phyloP scores from a whole-genome alignment of 2,888 invertebrate genomes.

The Acrocera orbiculus region DNA sequence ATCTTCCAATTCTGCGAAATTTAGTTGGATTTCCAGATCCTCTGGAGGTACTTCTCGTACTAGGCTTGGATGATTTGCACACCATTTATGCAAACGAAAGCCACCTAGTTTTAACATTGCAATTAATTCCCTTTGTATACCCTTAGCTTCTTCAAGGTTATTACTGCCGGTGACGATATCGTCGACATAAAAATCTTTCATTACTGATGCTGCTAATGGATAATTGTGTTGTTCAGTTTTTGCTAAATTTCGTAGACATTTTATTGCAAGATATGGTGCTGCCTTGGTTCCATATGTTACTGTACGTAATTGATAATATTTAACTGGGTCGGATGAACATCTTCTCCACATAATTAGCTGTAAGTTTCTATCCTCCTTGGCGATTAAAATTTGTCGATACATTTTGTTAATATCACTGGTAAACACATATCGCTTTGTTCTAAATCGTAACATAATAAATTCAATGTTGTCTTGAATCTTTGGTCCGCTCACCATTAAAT shows the following conservation, averaged over 20 bases:
- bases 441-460: no score
- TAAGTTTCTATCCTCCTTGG: no score
- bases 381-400: no score
- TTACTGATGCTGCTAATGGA: not conserved
- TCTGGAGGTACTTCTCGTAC: not conserved
- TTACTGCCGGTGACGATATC: not conserved
- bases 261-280: not conserved
- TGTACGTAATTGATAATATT: slow-evolving; percentile 21
- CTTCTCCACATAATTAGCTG: no score
- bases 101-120: not conserved
- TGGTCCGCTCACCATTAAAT: not conserved
- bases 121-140: not conserved
- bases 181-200: not conserved
- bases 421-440: slow-evolving; percentile 1
- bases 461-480: no score
- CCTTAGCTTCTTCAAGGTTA: not conserved
- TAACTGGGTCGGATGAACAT: slow-evolving; percentile 16
- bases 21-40: not conserved
- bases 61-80: not conserved
- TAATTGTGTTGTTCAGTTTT: not conserved
- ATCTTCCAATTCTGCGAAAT: not conserved
- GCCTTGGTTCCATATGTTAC: slow-evolving; percentile 1
- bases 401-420: no score
- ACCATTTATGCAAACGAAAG: not conserved
- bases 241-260: not conserved